These are phyloP conservation scores for Chloropsis cyanopogon DNA, from an alignment of 2,113 vertebrate species.

Conservation along the genomic window DNA sequence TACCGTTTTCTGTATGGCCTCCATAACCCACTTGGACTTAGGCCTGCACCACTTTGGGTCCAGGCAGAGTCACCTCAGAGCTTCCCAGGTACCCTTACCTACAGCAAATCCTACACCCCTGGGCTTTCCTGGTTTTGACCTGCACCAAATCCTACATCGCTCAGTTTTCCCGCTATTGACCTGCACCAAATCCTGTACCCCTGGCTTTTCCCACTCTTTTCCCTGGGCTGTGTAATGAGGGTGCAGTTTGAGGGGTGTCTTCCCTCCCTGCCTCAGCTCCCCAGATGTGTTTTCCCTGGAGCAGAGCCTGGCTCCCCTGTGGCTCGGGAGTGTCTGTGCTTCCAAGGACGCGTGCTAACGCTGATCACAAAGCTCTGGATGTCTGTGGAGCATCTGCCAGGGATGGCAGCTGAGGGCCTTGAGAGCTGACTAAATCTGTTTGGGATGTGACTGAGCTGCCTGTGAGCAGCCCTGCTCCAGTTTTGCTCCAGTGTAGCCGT, in stretches of 20 bases:
- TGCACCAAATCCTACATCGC: rapidly evolving
- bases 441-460: background rate
- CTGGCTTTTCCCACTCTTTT: background rate
- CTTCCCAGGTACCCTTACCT: background rate
- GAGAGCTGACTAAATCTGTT: background rate
- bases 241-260: rapidly evolving
- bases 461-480: background rate
- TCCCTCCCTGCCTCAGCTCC: background rate
- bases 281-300: background rate
- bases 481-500: background rate
- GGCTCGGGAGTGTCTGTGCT: rapidly evolving
- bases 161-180: rapidly evolving
- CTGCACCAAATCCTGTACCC: rapidly evolving
- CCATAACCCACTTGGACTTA: constrained; percentile 20
- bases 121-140: background rate
- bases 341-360: rapidly evolving
- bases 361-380: background rate
- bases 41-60: rapidly evolving
- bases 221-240: rapidly evolving
- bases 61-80: background rate
- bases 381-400: background rate
- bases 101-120: rapidly evolving
- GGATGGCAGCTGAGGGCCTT: background rate
- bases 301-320: background rate
- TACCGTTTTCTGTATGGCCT: background rate